A percentile compares a stretch with the other conserved stretches of the same genome.
Evolutionary conservation across 2,797 vertebrate species (phyloP).

Genomic region (Micrastur ruficollis): DNA sequence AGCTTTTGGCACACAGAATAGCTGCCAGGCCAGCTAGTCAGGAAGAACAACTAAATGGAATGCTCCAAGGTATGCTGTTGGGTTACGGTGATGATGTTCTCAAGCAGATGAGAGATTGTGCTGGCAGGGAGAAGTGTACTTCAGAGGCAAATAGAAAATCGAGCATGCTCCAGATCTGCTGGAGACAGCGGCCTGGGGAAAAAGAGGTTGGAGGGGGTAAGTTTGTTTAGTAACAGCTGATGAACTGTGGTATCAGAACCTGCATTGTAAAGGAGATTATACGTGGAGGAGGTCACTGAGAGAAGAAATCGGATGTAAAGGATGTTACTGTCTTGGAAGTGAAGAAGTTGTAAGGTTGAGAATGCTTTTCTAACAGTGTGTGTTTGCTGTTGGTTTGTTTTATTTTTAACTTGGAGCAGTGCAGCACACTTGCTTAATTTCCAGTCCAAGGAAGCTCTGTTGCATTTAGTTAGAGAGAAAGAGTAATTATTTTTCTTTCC

Average conservation of each 20-base stretch:
- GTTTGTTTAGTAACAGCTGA: neutral
- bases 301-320: neutral
- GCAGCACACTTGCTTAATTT: neutral
- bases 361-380: neutral
- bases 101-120: neutral
- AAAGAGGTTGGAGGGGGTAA: neutral
- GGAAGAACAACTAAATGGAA: slow-evolving; percentile 39
- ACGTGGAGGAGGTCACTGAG: neutral
- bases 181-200: neutral
- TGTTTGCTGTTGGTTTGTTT: neutral
- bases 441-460: neutral
- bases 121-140: slow-evolving; percentile 20
- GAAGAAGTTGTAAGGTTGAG: neutral
- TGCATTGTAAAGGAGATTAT: neutral
- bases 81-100: neutral
- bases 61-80: slow-evolving; percentile 61
- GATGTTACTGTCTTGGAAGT: neutral
- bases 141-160: neutral
- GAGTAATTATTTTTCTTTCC: neutral
- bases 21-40: slow-evolving; percentile 54
- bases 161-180: neutral
- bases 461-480: neutral
- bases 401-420: neutral
- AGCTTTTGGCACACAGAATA: slow-evolving; percentile 4
- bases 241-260: neutral